Percentiles rank a stretch among this genome's conserved stretches.
These are phyloP conservation scores for Clarias laeviceps DNA, from an alignment of 2,797 vertebrate species.

Conservation along the genomic window DNA sequence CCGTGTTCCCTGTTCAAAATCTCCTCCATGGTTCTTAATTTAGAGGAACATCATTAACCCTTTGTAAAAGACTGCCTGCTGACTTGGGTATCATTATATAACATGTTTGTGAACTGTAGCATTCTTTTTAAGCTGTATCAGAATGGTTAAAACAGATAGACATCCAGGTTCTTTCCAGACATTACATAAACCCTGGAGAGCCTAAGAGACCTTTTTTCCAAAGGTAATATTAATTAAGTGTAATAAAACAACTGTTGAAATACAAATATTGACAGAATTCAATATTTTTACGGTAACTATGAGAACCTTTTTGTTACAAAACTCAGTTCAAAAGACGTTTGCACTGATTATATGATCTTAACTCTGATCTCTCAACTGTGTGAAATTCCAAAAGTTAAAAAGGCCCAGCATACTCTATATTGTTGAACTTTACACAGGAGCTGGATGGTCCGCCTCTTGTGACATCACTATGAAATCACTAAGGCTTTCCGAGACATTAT, in stretches of 20 bases:
- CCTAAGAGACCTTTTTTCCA: neutral
- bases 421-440: slow-evolving; percentile 11
- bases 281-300: neutral
- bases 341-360: neutral
- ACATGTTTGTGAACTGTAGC: neutral
- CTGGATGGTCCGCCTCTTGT: slow-evolving; percentile 53
- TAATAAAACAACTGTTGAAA: neutral
- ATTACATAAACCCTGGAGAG: neutral
- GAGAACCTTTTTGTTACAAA: neutral
- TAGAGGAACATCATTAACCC: neutral
- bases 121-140: neutral
- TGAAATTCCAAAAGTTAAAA: neutral
- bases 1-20: neutral
- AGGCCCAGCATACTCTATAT: neutral
- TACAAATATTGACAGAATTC: neutral
- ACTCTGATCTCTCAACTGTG: neutral
- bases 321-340: neutral
- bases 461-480: slow-evolving; percentile 59
- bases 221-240: neutral
- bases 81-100: neutral
- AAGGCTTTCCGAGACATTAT: slow-evolving; percentile 60
- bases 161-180: neutral
- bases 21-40: slow-evolving; percentile 18
- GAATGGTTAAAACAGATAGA: neutral
- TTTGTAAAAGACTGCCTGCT: neutral